Percentiles rank a stretch among this genome's conserved stretches.
These are phyloP conservation scores for Bombus ignitus DNA, from an alignment of 1,140 invertebrate species.

Conservation along the genomic window DNA sequence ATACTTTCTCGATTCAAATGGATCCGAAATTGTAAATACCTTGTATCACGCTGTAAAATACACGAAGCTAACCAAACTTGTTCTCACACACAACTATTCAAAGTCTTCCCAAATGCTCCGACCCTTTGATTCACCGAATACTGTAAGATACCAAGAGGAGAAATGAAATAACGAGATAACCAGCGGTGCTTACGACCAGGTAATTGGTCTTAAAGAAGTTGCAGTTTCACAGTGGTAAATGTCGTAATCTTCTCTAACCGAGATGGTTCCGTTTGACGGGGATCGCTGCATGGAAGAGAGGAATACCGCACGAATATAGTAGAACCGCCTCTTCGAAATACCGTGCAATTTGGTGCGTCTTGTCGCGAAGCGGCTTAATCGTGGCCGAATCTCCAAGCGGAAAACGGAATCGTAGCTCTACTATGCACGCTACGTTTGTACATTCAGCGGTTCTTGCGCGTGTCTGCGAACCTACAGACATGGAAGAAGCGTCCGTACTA, in stretches of 20 bases:
- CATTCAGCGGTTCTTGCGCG: slow-evolving; percentile 6
- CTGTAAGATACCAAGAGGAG: not conserved
- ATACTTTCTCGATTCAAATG: no score
- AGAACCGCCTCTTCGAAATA: slow-evolving; percentile 56
- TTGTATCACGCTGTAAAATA: no score
- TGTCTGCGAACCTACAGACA: not conserved
- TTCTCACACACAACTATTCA: no score
- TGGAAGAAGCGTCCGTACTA: not conserved
- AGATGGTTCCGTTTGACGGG: slow-evolving; percentile 27
- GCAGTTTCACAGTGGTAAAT: not conserved
- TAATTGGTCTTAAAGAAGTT: slow-evolving; percentile 22
- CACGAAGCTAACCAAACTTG: no score
- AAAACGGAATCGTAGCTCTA: slow-evolving; percentile 46
- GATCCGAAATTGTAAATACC: no score
- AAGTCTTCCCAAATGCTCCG: no score
- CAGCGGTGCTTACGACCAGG: not conserved
- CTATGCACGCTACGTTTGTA: slow-evolving; percentile 21
- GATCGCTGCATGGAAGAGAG: slow-evolving; percentile 9
- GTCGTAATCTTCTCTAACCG: no score
- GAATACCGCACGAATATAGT: not conserved
- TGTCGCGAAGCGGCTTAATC: slow-evolving; percentile 59
- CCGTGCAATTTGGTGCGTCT: slow-evolving; percentile 57
- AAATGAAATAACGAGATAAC: slow-evolving; percentile 20
- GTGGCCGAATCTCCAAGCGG: slow-evolving; percentile 41
- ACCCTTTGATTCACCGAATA: no score